Percentiles rank a stretch among this genome's conserved stretches.
phyloP scores from a whole-genome alignment of 2,888 invertebrate species.

The Caenorhabditis auriculariae region DNA sequence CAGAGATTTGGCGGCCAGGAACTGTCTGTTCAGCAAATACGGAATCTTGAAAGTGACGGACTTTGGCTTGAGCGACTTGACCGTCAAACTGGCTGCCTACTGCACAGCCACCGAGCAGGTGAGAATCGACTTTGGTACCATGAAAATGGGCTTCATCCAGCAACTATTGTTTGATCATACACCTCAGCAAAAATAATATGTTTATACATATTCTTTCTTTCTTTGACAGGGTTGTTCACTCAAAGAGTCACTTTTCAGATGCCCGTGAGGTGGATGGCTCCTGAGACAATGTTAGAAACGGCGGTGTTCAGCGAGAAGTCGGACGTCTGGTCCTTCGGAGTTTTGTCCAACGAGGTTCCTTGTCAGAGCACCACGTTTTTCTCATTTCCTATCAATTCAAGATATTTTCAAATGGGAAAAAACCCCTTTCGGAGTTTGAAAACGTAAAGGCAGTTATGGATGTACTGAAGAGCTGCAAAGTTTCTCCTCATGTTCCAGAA shows the following conservation, averaged over 20 bases:
- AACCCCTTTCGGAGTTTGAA: background rate
- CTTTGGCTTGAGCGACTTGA: slow-evolving; percentile 13
- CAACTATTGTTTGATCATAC: too few species aligned
- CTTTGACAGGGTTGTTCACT: too few species aligned
- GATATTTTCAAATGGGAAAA: background rate
- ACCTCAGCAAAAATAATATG: too few species aligned
- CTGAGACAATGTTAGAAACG: slow-evolving; percentile 1
- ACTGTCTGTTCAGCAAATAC: slow-evolving; percentile 17
- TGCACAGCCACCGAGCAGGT: slow-evolving; percentile 4
- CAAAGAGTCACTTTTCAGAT: background rate
- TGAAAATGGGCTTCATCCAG: too few species aligned
- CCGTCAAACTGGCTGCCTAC: slow-evolving; percentile 4
- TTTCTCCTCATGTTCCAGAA: too few species aligned
- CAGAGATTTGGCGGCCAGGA: slow-evolving; percentile 30
- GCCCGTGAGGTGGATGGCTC: slow-evolving; percentile 11
- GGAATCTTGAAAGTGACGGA: slow-evolving; percentile 21
- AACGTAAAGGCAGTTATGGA: background rate
- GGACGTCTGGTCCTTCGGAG: slow-evolving; percentile 27
- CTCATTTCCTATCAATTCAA: background rate
- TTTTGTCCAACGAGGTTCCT: slow-evolving; percentile 14
- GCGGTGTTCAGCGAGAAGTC: slow-evolving; percentile 15
- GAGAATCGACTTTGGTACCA: too few species aligned
- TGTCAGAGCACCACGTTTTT: too few species aligned
- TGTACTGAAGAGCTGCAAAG: too few species aligned
- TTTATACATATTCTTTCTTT: too few species aligned